phyloP scores from a whole-genome alignment of 2,888 invertebrate genomes.

The Rhagonycha lutea region DNA sequence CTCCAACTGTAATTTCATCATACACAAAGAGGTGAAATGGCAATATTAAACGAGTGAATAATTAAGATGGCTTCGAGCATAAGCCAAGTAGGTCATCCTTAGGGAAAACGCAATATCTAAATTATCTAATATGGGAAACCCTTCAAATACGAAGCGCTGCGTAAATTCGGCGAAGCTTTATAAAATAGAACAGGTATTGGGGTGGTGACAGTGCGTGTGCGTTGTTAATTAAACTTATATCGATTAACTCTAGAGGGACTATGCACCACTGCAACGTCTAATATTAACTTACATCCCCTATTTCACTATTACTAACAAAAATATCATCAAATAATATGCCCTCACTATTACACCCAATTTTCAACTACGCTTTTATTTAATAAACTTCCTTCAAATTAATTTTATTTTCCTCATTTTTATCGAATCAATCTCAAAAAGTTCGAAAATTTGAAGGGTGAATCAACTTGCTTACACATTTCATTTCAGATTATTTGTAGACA shows the following conservation, averaged over 20 bases:
- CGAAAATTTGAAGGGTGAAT: background rate
- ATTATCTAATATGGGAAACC: conserved; percentile 28
- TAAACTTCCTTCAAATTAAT: background rate
- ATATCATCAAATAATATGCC: background rate
- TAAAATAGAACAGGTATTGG: conserved; percentile 24
- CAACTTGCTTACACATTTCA: background rate
- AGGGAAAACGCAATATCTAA: conserved; percentile 27
- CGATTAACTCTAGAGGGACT: conserved; percentile 14
- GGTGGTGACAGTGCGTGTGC: conserved; percentile 27
- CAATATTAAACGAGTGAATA: conserved; percentile 26
- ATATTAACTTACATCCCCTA: background rate
- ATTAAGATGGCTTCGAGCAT: conserved; percentile 23
- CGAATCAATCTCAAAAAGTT: background rate
- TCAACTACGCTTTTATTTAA: background rate
- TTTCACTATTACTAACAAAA: background rate
- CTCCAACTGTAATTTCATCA: conserved; percentile 11
- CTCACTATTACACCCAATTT: background rate
- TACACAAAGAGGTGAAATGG: conserved; percentile 24
- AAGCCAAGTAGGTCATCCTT: conserved; percentile 29
- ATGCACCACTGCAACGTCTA: background rate
- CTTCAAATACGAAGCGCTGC: conserved; percentile 19
- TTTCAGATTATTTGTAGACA: background rate
- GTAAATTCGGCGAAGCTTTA: conserved; percentile 23
- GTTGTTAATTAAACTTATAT: conserved; percentile 25
- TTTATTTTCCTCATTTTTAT: background rate